Evolutionary conservation across 2,797 vertebrate species (phyloP).

Genomic region (Scolopax bukidnonensis): DNA sequence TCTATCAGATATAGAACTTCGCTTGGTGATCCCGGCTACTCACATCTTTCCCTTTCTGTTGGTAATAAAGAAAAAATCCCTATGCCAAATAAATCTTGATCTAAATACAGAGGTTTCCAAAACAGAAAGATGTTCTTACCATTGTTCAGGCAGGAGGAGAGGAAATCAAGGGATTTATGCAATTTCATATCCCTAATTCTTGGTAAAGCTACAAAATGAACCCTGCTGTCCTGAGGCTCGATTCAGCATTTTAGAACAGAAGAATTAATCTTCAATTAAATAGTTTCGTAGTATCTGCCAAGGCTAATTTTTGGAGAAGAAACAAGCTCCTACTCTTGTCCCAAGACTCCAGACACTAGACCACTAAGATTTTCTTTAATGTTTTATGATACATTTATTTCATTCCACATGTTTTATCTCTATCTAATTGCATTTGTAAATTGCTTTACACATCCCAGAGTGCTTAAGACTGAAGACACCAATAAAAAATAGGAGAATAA

Average conservation of each 20-base stretch:
- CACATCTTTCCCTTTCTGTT: neutral
- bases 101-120: neutral
- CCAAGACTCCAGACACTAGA: neutral
- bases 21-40: neutral
- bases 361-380: neutral
- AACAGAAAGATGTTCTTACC: neutral
- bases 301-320: neutral
- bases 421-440: constrained; percentile 41
- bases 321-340: neutral
- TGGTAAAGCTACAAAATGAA: neutral
- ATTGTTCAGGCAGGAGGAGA: neutral
- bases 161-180: neutral
- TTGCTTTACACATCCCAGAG: constrained; percentile 1
- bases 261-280: neutral
- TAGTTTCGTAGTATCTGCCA: neutral
- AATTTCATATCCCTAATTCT: neutral
- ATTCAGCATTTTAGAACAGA: neutral
- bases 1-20: neutral
- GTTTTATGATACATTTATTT: constrained; percentile 31
- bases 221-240: neutral
- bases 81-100: neutral
- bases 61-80: neutral
- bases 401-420: constrained; percentile 15
- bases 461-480: neutral
- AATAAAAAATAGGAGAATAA: constrained; percentile 1